These are phyloP conservation scores for Cylloceria caligata DNA, from an alignment of 2,888 invertebrate species.

Conservation along the genomic window DNA sequence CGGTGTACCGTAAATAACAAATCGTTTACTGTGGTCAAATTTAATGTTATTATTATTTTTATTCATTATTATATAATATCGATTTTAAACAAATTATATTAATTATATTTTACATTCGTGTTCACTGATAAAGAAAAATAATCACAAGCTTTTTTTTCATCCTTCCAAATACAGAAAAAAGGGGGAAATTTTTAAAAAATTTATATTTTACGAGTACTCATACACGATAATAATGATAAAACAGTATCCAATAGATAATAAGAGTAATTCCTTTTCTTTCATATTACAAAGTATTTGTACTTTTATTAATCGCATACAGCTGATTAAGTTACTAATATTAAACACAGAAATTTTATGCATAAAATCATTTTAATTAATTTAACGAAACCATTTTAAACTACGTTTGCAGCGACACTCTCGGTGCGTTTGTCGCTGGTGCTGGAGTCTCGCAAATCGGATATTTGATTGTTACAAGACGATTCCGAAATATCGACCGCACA, in stretches of 20 bases:
- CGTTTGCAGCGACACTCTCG: not conserved
- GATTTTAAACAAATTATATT: not conserved
- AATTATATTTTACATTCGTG: not conserved
- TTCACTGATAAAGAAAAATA: no score
- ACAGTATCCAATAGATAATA: not conserved
- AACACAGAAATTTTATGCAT: not conserved
- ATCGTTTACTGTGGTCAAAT: not conserved
- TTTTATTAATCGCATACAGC: not conserved
- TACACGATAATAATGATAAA: no score
- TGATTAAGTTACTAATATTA: not conserved
- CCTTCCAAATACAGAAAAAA: no score
- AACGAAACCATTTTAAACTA: not conserved
- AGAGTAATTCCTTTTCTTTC: not conserved
- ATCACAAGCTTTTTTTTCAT: no score
- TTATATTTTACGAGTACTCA: not conserved
- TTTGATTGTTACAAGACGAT: slow-evolving; percentile 13
- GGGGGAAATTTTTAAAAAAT: no score
- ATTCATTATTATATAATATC: not conserved
- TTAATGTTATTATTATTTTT: not conserved
- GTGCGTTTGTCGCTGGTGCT: slow-evolving; percentile 1
- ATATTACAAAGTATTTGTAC: not conserved
- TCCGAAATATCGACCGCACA: slow-evolving; percentile 38
- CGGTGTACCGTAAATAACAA: not conserved
- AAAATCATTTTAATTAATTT: not conserved
- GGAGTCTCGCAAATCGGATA: slow-evolving; percentile 19